Conservation (phyloP, 2,888 invertebrate genomes). For the Cheilosia pagana region DNA sequence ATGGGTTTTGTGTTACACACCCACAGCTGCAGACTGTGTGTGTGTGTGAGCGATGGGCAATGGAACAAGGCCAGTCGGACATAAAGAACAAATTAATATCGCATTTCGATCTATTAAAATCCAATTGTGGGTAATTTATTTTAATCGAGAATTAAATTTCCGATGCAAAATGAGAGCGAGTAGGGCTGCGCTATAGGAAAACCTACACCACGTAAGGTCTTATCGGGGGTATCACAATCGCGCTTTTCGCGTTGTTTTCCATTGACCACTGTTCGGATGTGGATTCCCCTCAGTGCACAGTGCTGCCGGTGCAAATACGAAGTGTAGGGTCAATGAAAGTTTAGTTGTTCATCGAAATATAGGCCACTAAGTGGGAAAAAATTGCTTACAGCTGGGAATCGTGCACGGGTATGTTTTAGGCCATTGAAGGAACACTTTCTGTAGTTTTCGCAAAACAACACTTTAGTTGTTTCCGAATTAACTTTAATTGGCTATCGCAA, state of each 20-base stretch:
- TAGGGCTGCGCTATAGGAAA: neutral
- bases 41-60: neutral
- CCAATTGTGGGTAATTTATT: slow-evolving; percentile 34
- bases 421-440: too few relatives aligned
- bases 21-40: neutral
- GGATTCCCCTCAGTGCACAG: neutral
- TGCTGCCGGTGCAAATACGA: neutral
- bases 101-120: slow-evolving; percentile 26
- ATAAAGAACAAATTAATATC: slow-evolving; percentile 19
- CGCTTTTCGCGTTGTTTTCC: neutral
- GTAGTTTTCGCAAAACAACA: too few relatives aligned
- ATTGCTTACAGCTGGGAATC: too few relatives aligned
- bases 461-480: too few relatives aligned
- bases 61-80: slow-evolving; percentile 17
- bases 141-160: slow-evolving; percentile 3
- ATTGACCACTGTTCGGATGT: neutral
- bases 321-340: neutral
- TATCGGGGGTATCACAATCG: neutral
- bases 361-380: neutral
- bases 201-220: neutral
- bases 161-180: too few relatives aligned
- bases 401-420: too few relatives aligned
- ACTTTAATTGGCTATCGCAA: too few relatives aligned
- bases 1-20: neutral
- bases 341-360: neutral